Conservation (phyloP, 2,888 invertebrate species). For the Drosophila antonietae region DNA sequence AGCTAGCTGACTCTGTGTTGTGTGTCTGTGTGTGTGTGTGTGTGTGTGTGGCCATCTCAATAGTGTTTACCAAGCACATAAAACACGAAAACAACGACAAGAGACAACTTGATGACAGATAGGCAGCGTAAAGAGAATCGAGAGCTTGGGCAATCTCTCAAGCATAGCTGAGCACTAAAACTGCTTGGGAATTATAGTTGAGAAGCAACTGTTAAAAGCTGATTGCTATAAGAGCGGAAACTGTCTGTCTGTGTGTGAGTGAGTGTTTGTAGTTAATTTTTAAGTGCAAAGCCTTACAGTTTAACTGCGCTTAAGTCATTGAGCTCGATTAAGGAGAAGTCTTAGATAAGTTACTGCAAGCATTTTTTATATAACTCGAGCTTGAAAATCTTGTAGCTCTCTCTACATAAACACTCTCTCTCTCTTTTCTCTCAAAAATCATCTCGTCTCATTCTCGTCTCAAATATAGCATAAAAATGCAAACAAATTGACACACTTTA, state of each 20-base stretch:
- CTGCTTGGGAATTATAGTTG: constrained; percentile 12
- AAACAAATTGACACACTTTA: neutral
- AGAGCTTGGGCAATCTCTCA: neutral
- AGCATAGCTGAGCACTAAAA: neutral
- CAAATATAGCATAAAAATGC: neutral
- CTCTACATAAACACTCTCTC: too few species aligned
- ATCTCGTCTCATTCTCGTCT: too few species aligned
- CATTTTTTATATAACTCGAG: neutral
- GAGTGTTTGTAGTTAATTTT: neutral
- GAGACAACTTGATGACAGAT: constrained; percentile 12
- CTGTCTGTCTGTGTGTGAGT: neutral
- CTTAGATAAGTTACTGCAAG: neutral
- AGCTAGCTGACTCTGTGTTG: neutral
- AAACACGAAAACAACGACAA: constrained; percentile 37
- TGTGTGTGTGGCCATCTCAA: constrained; percentile 20
- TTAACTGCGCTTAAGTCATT: neutral
- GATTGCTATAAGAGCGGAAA: neutral
- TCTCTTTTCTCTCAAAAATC: too few species aligned
- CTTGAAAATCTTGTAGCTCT: neutral
- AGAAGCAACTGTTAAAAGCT: neutral
- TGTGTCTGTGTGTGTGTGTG: constrained; percentile 7
- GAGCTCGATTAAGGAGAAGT: neutral
- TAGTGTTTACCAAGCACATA: constrained; percentile 64
- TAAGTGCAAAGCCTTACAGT: neutral
- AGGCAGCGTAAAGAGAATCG: constrained; percentile 7